Conservation (phyloP, 2,797 vertebrate genomes). For the Rhodeus uyekii region DNA sequence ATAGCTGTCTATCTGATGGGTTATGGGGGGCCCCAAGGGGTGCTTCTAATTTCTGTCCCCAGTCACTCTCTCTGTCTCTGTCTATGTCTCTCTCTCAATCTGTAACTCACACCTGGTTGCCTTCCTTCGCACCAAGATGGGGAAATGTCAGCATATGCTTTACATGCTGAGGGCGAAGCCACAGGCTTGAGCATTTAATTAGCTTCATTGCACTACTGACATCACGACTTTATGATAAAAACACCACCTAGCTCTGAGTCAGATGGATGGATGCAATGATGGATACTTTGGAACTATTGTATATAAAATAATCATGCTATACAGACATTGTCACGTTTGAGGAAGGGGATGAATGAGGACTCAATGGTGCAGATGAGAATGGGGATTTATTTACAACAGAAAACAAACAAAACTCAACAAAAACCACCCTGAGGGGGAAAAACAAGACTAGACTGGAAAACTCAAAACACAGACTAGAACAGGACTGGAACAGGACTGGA, state of each 20-base stretch:
- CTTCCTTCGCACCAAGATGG: constrained; percentile 45
- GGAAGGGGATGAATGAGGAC: too few species aligned
- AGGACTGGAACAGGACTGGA: too few species aligned
- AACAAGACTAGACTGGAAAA: too few species aligned
- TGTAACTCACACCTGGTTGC: constrained; percentile 30
- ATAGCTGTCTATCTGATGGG: constrained; percentile 47
- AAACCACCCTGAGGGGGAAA: too few species aligned
- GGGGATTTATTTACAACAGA: too few species aligned
- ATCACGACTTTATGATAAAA: constrained; percentile 46
- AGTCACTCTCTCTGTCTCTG: constrained; percentile 15
- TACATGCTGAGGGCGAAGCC: constrained; percentile 58
- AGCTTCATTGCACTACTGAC: constrained; percentile 57
- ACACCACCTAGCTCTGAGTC: constrained; percentile 14
- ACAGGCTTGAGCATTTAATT: constrained; percentile 80
- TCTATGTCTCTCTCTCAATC: constrained; percentile 38
- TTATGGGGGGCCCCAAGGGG: constrained; percentile 20
- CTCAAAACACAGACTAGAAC: too few species aligned
- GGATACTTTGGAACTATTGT: background rate
- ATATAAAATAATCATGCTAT: background rate
- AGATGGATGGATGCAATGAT: background rate
- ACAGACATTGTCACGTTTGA: too few species aligned
- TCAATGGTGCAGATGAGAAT: too few species aligned
- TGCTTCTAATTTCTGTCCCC: constrained; percentile 31
- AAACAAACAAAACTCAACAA: too few species aligned
- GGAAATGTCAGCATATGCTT: constrained; percentile 70